Conservation (phyloP, 2,113 vertebrate genomes). For the Platanista minor region DNA sequence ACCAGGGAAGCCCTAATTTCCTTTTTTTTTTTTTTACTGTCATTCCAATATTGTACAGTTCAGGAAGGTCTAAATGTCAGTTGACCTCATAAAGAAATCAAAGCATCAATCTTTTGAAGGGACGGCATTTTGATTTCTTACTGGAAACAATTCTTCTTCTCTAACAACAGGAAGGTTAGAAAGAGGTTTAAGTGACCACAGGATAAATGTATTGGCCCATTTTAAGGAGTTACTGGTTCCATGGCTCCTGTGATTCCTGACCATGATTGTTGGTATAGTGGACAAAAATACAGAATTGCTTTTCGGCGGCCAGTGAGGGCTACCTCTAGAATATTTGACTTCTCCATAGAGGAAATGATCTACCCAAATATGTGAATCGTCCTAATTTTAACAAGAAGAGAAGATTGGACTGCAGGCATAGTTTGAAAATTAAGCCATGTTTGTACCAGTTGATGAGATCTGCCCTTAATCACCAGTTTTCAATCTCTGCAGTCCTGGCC, state of each 20-base stretch:
- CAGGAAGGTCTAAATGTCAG: not conserved
- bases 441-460: not conserved
- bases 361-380: not conserved
- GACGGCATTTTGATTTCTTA: not conserved
- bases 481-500: not conserved
- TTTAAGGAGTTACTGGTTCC: not conserved
- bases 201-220: not conserved
- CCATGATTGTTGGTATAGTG: rapidly evolving
- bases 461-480: not conserved
- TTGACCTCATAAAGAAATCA: not conserved
- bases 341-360: no score
- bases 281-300: not conserved
- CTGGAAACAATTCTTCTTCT: not conserved
- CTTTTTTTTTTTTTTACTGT: not conserved
- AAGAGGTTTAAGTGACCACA: not conserved
- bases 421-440: not conserved
- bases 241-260: no score
- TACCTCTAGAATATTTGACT: not conserved
- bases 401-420: not conserved
- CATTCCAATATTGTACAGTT: no score
- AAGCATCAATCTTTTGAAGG: not conserved
- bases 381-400: not conserved
- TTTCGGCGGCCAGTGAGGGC: not conserved
- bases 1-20: no score
- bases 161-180: not conserved